Conservation (phyloP, 2,888 invertebrate genomes). For the Platycheirus albimanus region DNA sequence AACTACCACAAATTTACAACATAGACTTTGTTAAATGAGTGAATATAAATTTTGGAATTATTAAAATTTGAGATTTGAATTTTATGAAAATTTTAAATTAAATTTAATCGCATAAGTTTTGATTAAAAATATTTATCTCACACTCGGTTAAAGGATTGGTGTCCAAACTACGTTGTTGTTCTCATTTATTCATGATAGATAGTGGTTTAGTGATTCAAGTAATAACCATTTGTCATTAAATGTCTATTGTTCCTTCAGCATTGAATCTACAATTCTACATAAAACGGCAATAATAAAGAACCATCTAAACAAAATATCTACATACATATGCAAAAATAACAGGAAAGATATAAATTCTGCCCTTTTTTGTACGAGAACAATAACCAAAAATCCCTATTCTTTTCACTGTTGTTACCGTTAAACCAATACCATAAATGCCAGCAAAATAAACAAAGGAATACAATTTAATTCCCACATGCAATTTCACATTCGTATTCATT, state of each 20-base stretch:
- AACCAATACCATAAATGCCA: constrained; percentile 65
- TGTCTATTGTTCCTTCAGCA: constrained; percentile 10
- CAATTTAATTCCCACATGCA: constrained; percentile 73
- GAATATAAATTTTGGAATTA: no score
- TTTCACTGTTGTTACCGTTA: constrained; percentile 64
- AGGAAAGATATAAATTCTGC: constrained; percentile 55
- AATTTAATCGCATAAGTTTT: no score
- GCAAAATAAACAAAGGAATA: constrained; percentile 65
- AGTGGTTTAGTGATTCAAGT: constrained; percentile 43
- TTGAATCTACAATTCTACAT: no score
- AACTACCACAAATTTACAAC: no score
- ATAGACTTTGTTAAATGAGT: no score
- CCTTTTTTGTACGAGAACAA: constrained; percentile 11
- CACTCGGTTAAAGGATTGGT: no score
- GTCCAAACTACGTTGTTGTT: background rate
- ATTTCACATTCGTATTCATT: constrained; percentile 70
- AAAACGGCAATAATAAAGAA: constrained; percentile 21
- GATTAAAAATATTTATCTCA: no score
- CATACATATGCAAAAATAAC: constrained; percentile 25
- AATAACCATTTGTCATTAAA: constrained; percentile 62
- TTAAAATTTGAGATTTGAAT: no score
- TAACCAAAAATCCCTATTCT: constrained; percentile 68
- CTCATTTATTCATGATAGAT: constrained; percentile 23
- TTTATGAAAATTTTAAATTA: no score
- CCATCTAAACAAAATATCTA: constrained; percentile 33